Base-by-base conservation (phyloP, 2,797 vertebrate genomes). In the Anguilla pacifica region DNA sequence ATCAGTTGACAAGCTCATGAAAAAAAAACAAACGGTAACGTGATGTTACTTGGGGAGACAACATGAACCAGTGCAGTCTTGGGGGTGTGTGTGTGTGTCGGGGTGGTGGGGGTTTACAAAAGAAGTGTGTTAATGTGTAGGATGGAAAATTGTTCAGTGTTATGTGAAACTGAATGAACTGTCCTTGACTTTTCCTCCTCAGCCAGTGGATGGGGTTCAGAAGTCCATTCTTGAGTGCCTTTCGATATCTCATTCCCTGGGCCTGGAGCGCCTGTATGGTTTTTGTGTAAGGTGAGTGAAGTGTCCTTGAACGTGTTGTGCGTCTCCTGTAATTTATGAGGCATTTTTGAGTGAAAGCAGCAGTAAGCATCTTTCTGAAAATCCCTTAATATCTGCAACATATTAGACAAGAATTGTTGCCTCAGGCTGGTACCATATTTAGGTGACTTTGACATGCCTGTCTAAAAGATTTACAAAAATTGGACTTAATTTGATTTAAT, bases 151-250 rank as follows among this genome's bases (percentile, higher is more conserved):
- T 13, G 28, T 70, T 3, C 53, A 28, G 15, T 83, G 49, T 49
- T 22, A 83, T 35, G 22, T 57, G 55, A 67, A 72, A 72, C 51
- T 59, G 83, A 55, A 17, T 59, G 13, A 55, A 17, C 28, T 57
- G 83, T 84, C 11, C 49, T 51, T 83, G 15, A 10, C 31, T 53
- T 87, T 88, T 31, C 6, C 84, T 61, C 91, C 94, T 88, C 93
- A 99, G 97, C 96, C 96, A 28, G 67, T 95, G 91, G 96, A 97
- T 59, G 97, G 97, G 87, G 97, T 97, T 81, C 96, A 97, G 93
- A 96, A 93, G 89, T 96, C 96, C 25, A 91, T 98, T 53, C 92
- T 98, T 0, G 98, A 98, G 92, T 99, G 98, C 90, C 95, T 99
- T 90, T 96, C 96, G 91, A 97, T 99, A 93, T 97, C 97, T 88